phyloP scores from a whole-genome alignment of 1,140 invertebrate species.

The Telenomus remus region DNA sequence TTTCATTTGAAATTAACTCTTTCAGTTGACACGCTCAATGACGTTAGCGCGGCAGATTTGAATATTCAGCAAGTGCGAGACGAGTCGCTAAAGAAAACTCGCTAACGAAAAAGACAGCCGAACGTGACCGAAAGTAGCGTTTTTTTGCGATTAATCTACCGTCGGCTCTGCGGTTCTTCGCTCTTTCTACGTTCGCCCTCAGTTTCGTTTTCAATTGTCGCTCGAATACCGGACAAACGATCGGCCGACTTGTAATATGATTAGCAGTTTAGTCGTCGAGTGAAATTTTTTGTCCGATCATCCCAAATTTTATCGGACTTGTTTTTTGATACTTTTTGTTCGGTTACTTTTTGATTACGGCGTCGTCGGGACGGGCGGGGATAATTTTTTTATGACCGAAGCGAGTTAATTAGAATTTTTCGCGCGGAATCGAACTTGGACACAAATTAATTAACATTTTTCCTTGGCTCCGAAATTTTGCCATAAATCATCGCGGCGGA shows the following conservation, averaged over 20 bases:
- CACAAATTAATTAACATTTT: slow-evolving; percentile 43
- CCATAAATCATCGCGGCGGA: slow-evolving; percentile 26
- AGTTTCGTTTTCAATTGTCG: slow-evolving; percentile 65
- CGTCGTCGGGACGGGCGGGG: no score
- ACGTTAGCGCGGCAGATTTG: slow-evolving; percentile 40
- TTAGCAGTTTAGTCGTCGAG: slow-evolving; percentile 69
- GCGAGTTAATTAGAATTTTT: slow-evolving; percentile 40
- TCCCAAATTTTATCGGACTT: no score
- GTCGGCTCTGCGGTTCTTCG: slow-evolving; percentile 11
- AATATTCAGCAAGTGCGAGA: slow-evolving; percentile 58
- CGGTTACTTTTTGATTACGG: no score
- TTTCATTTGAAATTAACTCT: slow-evolving; percentile 37
- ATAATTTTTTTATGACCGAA: slow-evolving; percentile 14
- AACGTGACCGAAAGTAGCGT: slow-evolving; percentile 39
- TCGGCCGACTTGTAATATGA: slow-evolving; percentile 69
- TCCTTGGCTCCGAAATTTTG: slow-evolving; percentile 28
- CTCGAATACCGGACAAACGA: slow-evolving; percentile 60
- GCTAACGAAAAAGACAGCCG: slow-evolving; percentile 20
- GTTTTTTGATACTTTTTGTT: no score
- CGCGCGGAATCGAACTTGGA: slow-evolving; percentile 28
- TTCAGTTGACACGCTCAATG: slow-evolving; percentile 48
- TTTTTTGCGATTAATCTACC: slow-evolving; percentile 25
- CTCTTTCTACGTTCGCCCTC: neutral
- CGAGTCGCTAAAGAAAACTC: slow-evolving; percentile 44
- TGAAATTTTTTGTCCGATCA: slow-evolving; percentile 52